These are phyloP conservation scores for Ginglymostoma cirratum DNA, from an alignment of 2,113 vertebrate species.

Conservation along the genomic window DNA sequence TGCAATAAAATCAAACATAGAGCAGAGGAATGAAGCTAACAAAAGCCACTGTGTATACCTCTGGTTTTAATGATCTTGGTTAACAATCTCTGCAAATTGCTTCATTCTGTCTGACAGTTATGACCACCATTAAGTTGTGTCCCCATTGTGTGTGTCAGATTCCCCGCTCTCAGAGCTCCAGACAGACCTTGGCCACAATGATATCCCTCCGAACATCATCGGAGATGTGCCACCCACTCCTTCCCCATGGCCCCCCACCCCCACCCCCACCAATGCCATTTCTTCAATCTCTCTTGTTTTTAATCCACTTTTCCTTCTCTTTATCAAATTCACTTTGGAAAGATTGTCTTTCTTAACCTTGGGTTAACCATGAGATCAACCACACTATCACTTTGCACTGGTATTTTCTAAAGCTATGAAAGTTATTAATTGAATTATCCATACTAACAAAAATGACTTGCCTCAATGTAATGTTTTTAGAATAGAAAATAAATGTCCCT, in stretches of 20 bases:
- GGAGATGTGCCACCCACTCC: not conserved
- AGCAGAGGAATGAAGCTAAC: not conserved
- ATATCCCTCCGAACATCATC: not conserved
- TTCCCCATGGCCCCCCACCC: too few relatives aligned
- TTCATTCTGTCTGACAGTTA: not conserved
- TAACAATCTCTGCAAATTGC: slow-evolving; percentile 23
- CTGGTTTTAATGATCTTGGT: slow-evolving; percentile 25
- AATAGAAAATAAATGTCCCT: not conserved
- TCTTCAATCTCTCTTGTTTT: not conserved
- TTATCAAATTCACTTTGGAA: not conserved
- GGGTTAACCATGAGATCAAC: too few relatives aligned
- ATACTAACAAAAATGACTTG: not conserved
- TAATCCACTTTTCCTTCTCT: not conserved
- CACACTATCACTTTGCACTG: too few relatives aligned
- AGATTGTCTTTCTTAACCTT: not conserved
- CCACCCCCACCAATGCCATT: not conserved
- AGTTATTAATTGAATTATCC: not conserved
- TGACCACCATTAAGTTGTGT: not conserved
- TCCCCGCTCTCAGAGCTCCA: not conserved
- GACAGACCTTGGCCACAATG: not conserved
- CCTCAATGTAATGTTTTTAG: not conserved
- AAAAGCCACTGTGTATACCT: not conserved
- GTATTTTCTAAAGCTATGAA: not conserved
- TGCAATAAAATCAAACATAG: slow-evolving; percentile 19
- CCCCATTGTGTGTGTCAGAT: not conserved